Conservation (phyloP, 2,113 vertebrate genomes). For the Procavia capensis region DNA sequence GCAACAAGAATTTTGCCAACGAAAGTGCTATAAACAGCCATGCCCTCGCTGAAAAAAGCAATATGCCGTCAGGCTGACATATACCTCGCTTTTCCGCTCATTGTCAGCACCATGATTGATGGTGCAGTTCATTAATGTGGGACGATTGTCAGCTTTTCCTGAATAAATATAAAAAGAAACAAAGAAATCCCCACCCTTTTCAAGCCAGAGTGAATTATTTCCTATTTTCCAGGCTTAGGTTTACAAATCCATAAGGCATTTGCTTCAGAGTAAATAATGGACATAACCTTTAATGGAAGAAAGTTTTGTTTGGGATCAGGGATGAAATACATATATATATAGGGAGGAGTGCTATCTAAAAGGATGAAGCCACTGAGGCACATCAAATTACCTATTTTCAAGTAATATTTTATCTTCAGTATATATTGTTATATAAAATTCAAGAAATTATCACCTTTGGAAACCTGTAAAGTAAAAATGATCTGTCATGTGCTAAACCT, state of each 20-base stretch:
- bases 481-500: slow-evolving; percentile 63
- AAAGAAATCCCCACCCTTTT: slow-evolving; percentile 95
- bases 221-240: slow-evolving; percentile 89
- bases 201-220: slow-evolving; percentile 91
- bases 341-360: slow-evolving; percentile 77
- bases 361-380: background rate
- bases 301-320: slow-evolving; percentile 79
- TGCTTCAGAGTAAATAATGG: slow-evolving; percentile 82
- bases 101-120: slow-evolving; percentile 98
- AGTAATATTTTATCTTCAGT: slow-evolving; percentile 75
- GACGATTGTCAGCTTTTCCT: slow-evolving; percentile 99
- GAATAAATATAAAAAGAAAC: slow-evolving; percentile 99
- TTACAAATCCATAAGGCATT: slow-evolving; percentile 84
- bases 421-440: slow-evolving; percentile 69
- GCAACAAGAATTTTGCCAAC: slow-evolving; percentile 86
- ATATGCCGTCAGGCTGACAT: slow-evolving; percentile 92
- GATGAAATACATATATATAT: slow-evolving; percentile 55
- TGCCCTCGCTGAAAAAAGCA: slow-evolving; percentile 89
- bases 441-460: slow-evolving; percentile 81
- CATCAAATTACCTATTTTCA: slow-evolving; percentile 74
- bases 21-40: slow-evolving; percentile 92
- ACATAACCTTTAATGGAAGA: slow-evolving; percentile 83
- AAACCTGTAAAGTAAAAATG: slow-evolving; percentile 77
- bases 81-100: slow-evolving; percentile 96
- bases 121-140: slow-evolving; percentile 97